Percentiles rank a stretch among this genome's conserved stretches.
These are phyloP conservation scores for Oreonectes daqikongensis DNA, from an alignment of 2,797 vertebrate genomes.

Conservation along the genomic window DNA sequence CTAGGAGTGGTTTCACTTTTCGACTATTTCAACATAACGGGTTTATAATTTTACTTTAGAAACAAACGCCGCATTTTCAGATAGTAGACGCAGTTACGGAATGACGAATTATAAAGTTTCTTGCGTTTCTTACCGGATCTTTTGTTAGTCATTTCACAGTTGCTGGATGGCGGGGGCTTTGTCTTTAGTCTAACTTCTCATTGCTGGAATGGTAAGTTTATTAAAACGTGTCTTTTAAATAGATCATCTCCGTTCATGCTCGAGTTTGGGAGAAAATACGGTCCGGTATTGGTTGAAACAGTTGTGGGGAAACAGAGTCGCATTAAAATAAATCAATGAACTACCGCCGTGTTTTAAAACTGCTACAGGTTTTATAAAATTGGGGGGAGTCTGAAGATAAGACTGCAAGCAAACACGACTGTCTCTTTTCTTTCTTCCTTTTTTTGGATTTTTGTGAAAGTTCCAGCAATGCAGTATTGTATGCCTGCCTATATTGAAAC, in stretches of 20 bases:
- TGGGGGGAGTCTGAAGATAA: no score
- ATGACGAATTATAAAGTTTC: background rate
- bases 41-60: slow-evolving; percentile 4
- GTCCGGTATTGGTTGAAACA: background rate
- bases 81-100: background rate
- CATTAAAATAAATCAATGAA: background rate
- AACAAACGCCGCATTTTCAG: background rate
- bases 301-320: background rate
- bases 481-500: background rate
- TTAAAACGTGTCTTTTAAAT: background rate
- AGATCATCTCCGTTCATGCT: background rate
- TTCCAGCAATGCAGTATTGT: no score
- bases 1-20: slow-evolving; percentile 72
- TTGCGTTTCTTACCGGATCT: background rate
- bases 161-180: slow-evolving; percentile 61
- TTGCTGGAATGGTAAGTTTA: slow-evolving; percentile 69
- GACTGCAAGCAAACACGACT: background rate
- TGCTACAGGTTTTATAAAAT: background rate
- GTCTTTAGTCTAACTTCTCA: slow-evolving; percentile 58
- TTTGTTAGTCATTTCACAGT: slow-evolving; percentile 30
- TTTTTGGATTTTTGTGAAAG: no score
- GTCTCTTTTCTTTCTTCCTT: no score
- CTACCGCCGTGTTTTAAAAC: background rate
- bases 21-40: slow-evolving; percentile 4
- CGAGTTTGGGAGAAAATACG: background rate